A percentile compares a stretch with the other conserved stretches of the same genome.
Evolutionary conservation across 1,140 invertebrate species (phyloP).

Genomic region (Cydia pomonella): DNA sequence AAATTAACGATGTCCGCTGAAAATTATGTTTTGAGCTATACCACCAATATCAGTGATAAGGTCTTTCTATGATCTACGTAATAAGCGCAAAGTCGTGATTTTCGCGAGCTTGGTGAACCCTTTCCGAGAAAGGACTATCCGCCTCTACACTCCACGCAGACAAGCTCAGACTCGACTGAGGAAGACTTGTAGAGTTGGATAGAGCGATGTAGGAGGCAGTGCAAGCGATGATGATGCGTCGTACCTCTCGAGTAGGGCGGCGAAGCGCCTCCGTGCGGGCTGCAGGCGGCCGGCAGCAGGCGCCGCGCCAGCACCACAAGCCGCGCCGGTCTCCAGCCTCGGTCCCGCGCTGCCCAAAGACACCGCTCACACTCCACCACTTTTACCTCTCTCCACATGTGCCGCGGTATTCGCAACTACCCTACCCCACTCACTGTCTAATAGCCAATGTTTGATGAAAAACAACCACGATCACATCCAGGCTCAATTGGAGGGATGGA

Average conservation of each 20-base stretch:
- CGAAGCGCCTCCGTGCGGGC: slow-evolving; percentile 85
- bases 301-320: slow-evolving; percentile 81
- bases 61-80: slow-evolving; percentile 8
- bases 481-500: slow-evolving; percentile 4
- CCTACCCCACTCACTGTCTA: slow-evolving; percentile 18
- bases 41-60: slow-evolving; percentile 14
- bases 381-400: slow-evolving; percentile 48
- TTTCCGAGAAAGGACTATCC: not conserved
- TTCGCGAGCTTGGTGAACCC: slow-evolving; percentile 2
- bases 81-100: not conserved
- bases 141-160: not conserved
- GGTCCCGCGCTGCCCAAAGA: slow-evolving; percentile 70
- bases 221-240: slow-evolving; percentile 52
- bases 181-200: not conserved
- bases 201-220: slow-evolving; percentile 34
- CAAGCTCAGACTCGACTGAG: not conserved
- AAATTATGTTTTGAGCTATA: not conserved
- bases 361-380: slow-evolving; percentile 77
- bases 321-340: slow-evolving; percentile 79
- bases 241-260: slow-evolving; percentile 87
- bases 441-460: slow-evolving; percentile 25
- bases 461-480: slow-evolving; percentile 20
- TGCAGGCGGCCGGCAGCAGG: slow-evolving; percentile 86
- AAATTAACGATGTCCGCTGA: not conserved
- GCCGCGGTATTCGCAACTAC: slow-evolving; percentile 37